Evolutionary conservation across 2,113 vertebrate species (phyloP).

Genomic region (Tricholaema leucomelas): DNA sequence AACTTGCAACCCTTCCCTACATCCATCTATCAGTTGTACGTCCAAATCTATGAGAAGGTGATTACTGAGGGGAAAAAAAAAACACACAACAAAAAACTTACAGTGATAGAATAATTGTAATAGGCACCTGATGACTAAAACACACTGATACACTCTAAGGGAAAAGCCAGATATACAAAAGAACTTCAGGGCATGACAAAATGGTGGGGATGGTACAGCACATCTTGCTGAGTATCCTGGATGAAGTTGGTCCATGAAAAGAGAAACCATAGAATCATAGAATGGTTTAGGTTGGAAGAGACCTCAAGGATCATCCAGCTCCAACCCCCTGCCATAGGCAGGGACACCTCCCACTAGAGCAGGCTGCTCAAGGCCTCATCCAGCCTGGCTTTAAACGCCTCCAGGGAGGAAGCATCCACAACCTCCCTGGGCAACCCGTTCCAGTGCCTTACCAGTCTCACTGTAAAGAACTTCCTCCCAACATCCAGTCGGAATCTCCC

Average conservation of each 20-base stretch:
- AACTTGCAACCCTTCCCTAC: slow-evolving; percentile 5
- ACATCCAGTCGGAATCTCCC: too few relatives aligned
- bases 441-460: too few relatives aligned
- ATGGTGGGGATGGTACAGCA: not conserved
- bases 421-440: too few relatives aligned
- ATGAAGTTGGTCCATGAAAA: not conserved
- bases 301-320: too few relatives aligned
- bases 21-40: slow-evolving; percentile 7
- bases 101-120: slow-evolving; percentile 46
- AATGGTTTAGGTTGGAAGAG: too few relatives aligned
- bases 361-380: too few relatives aligned
- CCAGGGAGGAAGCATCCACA: too few relatives aligned
- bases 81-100: not conserved
- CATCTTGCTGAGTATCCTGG: not conserved
- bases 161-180: slow-evolving; percentile 5
- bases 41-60: slow-evolving; percentile 32
- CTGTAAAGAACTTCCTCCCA: too few relatives aligned
- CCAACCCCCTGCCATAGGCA: too few relatives aligned
- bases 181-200: not conserved
- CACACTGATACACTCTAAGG: not conserved
- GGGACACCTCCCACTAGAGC: too few relatives aligned
- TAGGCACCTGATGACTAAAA: slow-evolving; percentile 27
- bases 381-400: too few relatives aligned
- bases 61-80: not conserved
- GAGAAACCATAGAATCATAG: not conserved